These are phyloP conservation scores for Gryllus longicercus DNA, from an alignment of 2,888 invertebrate genomes.

Conservation along the genomic window DNA sequence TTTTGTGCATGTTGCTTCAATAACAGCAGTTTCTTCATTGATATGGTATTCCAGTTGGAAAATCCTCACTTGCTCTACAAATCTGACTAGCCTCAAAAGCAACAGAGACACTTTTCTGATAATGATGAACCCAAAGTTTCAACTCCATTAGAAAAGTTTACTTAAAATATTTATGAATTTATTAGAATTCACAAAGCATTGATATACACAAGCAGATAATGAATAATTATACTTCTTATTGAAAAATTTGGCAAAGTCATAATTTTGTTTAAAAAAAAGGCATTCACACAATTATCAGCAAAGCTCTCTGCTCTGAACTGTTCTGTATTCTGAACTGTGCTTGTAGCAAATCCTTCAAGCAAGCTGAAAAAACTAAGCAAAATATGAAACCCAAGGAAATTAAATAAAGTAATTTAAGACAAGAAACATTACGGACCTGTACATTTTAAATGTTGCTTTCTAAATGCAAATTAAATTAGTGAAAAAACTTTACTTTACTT, in stretches of 20 bases:
- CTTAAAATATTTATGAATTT: too few relatives aligned
- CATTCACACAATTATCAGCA: neutral
- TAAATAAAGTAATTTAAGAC: too few relatives aligned
- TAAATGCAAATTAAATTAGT: too few relatives aligned
- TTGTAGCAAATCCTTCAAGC: neutral
- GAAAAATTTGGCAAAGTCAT: neutral
- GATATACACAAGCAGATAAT: neutral
- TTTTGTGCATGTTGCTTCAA: too few relatives aligned
- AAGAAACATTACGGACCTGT: too few relatives aligned
- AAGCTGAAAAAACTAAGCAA: too few relatives aligned
- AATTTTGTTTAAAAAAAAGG: neutral
- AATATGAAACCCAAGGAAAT: too few relatives aligned
- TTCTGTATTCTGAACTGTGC: neutral
- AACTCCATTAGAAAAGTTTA: neutral
- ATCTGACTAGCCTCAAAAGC: neutral
- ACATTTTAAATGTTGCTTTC: too few relatives aligned
- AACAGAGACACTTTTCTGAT: conserved; percentile 3
- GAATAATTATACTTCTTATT: neutral
- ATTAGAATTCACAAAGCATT: too few relatives aligned
- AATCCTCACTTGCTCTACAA: neutral
- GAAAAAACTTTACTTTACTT: too few relatives aligned
- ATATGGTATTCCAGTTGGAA: neutral
- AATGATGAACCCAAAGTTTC: neutral
- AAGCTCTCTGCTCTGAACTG: neutral
- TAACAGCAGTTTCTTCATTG: neutral